Evolutionary conservation across 2,113 vertebrate species (phyloP).

Genomic region (Tichodroma muraria): DNA sequence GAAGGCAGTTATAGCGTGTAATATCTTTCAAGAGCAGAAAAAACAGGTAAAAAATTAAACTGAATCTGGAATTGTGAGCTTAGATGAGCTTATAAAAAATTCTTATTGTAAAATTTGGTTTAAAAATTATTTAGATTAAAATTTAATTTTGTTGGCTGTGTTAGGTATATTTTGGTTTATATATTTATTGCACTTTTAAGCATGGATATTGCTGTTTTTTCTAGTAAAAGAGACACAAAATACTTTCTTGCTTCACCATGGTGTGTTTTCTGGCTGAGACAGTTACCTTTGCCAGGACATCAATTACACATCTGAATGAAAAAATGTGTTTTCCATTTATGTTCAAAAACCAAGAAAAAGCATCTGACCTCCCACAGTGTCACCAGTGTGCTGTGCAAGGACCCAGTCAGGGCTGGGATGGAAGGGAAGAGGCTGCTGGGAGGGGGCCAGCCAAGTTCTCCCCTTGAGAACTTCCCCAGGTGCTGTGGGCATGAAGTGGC

Average conservation of each 20-base stretch:
- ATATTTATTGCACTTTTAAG: neutral
- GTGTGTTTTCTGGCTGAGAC: neutral
- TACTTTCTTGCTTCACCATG: neutral
- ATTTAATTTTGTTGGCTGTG: neutral
- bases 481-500: neutral
- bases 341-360: neutral
- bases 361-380: neutral
- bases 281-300: neutral
- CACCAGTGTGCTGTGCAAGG: neutral
- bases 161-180: neutral
- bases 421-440: too few species aligned
- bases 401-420: neutral
- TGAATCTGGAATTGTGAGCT: neutral
- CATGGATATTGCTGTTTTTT: neutral
- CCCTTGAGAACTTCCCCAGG: neutral
- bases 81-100: neutral
- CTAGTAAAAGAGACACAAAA: neutral
- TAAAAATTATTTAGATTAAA: neutral
- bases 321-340: neutral
- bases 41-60: neutral
- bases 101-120: neutral
- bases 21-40: neutral
- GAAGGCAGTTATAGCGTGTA: neutral
- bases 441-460: fast-evolving
- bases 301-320: neutral